Conservation (phyloP, 2,113 vertebrate species). For the Brachyistius frenatus region DNA sequence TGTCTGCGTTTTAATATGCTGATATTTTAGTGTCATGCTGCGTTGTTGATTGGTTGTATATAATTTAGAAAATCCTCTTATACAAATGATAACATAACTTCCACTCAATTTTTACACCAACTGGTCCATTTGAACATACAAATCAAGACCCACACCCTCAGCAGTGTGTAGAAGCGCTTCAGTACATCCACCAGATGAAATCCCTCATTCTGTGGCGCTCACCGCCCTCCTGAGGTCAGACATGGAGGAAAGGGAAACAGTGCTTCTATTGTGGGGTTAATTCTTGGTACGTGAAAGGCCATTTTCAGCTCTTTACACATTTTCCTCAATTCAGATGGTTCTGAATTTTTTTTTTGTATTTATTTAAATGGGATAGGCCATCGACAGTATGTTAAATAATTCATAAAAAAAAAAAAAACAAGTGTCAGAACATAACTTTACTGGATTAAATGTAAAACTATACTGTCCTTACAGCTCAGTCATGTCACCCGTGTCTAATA, state of each 20-base stretch:
- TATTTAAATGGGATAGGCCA: too few species aligned
- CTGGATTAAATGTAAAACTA: too few species aligned
- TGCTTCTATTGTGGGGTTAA: background rate
- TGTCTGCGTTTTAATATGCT: background rate
- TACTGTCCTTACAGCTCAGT: too few species aligned
- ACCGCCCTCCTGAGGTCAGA: background rate
- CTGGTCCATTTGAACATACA: background rate
- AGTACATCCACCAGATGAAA: background rate
- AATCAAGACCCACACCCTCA: background rate
- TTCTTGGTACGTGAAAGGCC: background rate
- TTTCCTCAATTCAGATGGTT: background rate
- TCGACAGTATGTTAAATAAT: too few species aligned
- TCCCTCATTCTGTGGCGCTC: background rate
- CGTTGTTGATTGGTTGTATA: background rate
- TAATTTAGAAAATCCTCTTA: background rate
- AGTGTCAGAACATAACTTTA: too few species aligned
- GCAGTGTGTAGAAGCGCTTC: background rate
- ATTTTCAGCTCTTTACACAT: too few species aligned
- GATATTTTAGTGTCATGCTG: background rate
- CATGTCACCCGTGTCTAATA: too few species aligned
- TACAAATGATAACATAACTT: background rate
- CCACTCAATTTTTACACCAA: background rate
- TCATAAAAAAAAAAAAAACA: too few species aligned
- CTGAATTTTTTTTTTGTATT: too few species aligned
- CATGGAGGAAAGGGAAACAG: background rate